Conservation (phyloP, 1,140 invertebrate species). For the Leptinotarsa undecemlineata region DNA sequence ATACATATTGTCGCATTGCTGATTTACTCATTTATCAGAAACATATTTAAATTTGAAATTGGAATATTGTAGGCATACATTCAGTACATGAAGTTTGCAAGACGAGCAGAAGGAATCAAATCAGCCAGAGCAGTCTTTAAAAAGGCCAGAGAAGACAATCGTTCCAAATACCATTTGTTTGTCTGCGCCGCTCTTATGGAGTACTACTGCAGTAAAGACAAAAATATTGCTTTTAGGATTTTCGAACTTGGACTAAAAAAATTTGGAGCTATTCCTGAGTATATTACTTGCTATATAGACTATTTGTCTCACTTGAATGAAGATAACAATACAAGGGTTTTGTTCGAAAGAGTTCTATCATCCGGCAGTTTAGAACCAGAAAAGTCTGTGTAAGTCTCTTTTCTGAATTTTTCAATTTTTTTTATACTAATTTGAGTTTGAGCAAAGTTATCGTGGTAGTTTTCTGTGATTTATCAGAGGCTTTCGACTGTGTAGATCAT, state of each 20-base stretch:
- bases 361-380: slow-evolving; percentile 90
- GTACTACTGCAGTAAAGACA: slow-evolving; percentile 99
- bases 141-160: slow-evolving; percentile 86
- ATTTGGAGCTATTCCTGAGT: slow-evolving; percentile 92
- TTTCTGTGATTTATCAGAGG: no score
- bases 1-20: no score
- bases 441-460: no score
- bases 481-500: no score
- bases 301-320: slow-evolving; percentile 98
- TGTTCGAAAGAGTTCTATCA: slow-evolving; percentile 95
- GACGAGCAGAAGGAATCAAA: slow-evolving; percentile 96
- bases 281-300: slow-evolving; percentile 94
- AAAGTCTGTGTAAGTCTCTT: slow-evolving; percentile 80
- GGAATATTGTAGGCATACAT: slow-evolving; percentile 82
- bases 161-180: slow-evolving; percentile 90
- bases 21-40: no score
- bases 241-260: slow-evolving; percentile 98
- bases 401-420: no score
- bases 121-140: slow-evolving; percentile 94
- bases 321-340: slow-evolving; percentile 97
- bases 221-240: slow-evolving; percentile 96
- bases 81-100: slow-evolving; percentile 98
- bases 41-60: neutral
- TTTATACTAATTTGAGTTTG: no score
- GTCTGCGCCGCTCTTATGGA: slow-evolving; percentile 98